Evolutionary conservation across 2,797 vertebrate genomes (phyloP), one percentile per base, ranked within the genome.

Genomic region (Phataginus tetradactyla): DNA sequence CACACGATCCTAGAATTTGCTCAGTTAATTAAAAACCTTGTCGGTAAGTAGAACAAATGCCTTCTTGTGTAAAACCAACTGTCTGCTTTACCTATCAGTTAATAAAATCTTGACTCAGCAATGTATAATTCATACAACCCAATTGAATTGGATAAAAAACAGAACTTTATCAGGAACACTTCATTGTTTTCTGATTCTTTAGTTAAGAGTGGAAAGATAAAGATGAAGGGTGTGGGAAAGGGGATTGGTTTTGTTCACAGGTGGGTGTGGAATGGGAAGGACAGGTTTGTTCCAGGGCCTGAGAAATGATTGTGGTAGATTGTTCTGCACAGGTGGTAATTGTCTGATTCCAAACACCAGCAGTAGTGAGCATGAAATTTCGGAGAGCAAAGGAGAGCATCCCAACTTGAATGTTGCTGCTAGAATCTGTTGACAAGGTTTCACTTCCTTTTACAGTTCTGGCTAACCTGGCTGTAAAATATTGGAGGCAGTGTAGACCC

Each of bases 1-100:
- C 99, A 99, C 98, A 99, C 99, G 80, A 99, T 99, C 97, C 95
- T 99, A 97, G 99, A 99, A 98, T 99, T 99, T 98, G 99, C 99
- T 84, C 99, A 99, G 66, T 99, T 99, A 98, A 99, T 99, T 99
- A 99, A 99, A 98, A 99, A 99, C 93, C 99, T 99, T 34, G 99
- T 99, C 69, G 99, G 99, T 99, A 98, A 99, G 98, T 98, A 96
- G 20, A 11, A 92, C 77, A 81, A 63, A n/a, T 72, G 77, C 55
- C 21, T 97, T 92, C 63, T 59, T 84, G 11, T 61, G 20, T 91
- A 79, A 97, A 97, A 64, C 85, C n/a, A 15, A 71, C 78, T 74
- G 27, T 29, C 45, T 45, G 55, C 88, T 63, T 1, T 84, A 15
- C 23, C 66, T 5, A 0, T 90, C 78, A 59, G 39, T 42, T 91